Conservation (phyloP, 2,113 vertebrate species). For the Neodontobutis hainanensis region DNA sequence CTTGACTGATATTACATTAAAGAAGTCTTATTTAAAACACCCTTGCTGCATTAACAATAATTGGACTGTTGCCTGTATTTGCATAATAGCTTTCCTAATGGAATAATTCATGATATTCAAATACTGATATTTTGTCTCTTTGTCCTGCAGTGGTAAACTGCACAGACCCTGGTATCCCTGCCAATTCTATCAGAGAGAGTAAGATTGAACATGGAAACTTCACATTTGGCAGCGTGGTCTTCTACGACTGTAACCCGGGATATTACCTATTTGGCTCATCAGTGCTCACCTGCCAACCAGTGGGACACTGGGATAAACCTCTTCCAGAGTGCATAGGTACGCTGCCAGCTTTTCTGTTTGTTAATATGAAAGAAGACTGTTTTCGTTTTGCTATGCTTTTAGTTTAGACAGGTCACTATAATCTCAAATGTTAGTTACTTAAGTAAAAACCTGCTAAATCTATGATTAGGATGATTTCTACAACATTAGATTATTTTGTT, state of each 20-base stretch:
- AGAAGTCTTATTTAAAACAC: conserved; percentile 25
- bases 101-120: conserved; percentile 19
- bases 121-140: conserved; percentile 5
- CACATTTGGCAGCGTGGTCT: conserved; percentile 94
- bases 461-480: conserved; percentile 39
- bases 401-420: no score
- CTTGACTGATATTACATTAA: conserved; percentile 22
- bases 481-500: conserved; percentile 18
- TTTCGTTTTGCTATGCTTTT: conserved; percentile 11
- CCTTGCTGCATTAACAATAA: conserved; percentile 25
- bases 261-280: conserved; percentile 96
- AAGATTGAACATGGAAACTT: conserved; percentile 99
- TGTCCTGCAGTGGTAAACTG: conserved; percentile 90
- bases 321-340: conserved; percentile 97
- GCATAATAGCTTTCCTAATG: conserved; percentile 18
- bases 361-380: background rate
- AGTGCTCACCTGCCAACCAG: conserved; percentile 92
- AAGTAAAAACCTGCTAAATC: conserved; percentile 24
- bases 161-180: conserved; percentile 94
- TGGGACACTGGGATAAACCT: conserved; percentile 95
- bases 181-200: conserved; percentile 96
- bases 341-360: conserved; percentile 40
- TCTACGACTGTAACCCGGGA: conserved; percentile 97
- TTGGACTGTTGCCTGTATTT: conserved; percentile 22
- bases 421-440: conserved; percentile 8